A percentile compares a stretch with the other conserved stretches of the same genome.
These are phyloP conservation scores for Cheirogaleus major DNA, from an alignment of 2,797 vertebrate species.

Conservation along the genomic window DNA sequence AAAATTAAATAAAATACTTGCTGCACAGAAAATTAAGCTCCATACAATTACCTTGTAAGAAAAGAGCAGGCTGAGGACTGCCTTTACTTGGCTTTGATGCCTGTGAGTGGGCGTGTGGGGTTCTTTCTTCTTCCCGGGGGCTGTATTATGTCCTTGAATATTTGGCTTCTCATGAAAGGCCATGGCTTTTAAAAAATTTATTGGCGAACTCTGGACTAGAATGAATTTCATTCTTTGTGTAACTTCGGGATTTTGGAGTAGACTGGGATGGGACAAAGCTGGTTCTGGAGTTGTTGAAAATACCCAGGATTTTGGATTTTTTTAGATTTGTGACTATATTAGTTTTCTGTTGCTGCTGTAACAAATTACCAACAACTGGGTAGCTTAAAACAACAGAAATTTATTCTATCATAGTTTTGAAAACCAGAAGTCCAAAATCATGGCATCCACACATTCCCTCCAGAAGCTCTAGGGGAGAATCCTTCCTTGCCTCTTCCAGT, in stretches of 20 bases:
- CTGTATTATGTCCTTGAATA: background rate
- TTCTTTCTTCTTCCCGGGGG: background rate
- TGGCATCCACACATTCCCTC: accelerated
- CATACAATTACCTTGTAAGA: background rate
- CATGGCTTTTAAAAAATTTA: background rate
- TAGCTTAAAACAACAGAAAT: background rate
- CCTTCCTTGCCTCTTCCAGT: background rate
- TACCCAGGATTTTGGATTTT: background rate
- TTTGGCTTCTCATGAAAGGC: background rate
- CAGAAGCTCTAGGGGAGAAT: background rate
- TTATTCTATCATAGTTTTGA: background rate
- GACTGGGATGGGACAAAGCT: background rate
- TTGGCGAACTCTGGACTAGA: background rate
- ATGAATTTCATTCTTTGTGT: background rate
- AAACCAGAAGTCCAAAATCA: background rate
- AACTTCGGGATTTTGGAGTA: background rate
- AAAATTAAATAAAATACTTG: background rate
- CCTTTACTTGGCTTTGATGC: background rate
- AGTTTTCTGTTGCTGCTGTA: background rate
- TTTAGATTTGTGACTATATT: background rate
- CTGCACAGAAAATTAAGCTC: background rate
- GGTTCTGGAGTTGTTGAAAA: background rate
- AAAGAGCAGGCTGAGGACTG: background rate
- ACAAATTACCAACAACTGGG: background rate
- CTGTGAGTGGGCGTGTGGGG: accelerated